These are phyloP conservation scores for Pogonocichla stellata DNA, from an alignment of 2,113 vertebrate species.

Conservation along the genomic window DNA sequence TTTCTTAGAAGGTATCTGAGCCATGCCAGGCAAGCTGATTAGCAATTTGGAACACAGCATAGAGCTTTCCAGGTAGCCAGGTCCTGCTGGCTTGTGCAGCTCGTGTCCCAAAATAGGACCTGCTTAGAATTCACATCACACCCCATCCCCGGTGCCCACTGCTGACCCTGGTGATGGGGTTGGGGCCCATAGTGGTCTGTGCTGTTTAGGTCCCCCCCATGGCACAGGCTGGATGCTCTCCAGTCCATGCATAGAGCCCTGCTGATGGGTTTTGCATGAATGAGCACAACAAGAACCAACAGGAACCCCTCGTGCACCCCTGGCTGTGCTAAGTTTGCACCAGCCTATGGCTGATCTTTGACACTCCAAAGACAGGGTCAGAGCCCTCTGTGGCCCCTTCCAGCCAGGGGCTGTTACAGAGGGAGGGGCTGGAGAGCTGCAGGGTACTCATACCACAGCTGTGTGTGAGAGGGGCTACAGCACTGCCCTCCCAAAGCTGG, in stretches of 20 bases:
- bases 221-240: background rate
- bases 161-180: background rate
- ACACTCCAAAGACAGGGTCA: background rate
- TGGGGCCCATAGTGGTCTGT: background rate
- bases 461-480: background rate
- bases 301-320: accelerated
- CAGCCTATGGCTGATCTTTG: background rate
- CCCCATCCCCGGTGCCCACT: accelerated
- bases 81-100: accelerated
- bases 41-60: background rate
- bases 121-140: accelerated
- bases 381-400: background rate
- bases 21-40: background rate
- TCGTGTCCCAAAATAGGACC: background rate
- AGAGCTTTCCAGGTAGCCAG: background rate
- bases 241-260: background rate
- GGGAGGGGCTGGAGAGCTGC: background rate
- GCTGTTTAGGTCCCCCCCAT: background rate
- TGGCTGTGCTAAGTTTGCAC: background rate
- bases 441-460: accelerated
- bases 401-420: background rate
- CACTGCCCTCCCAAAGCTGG: background rate
- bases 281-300: accelerated
- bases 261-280: background rate
- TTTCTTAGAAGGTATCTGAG: background rate